Conservation (phyloP, 2,797 vertebrate genomes). For the Mormyrops attenuatus region DNA sequence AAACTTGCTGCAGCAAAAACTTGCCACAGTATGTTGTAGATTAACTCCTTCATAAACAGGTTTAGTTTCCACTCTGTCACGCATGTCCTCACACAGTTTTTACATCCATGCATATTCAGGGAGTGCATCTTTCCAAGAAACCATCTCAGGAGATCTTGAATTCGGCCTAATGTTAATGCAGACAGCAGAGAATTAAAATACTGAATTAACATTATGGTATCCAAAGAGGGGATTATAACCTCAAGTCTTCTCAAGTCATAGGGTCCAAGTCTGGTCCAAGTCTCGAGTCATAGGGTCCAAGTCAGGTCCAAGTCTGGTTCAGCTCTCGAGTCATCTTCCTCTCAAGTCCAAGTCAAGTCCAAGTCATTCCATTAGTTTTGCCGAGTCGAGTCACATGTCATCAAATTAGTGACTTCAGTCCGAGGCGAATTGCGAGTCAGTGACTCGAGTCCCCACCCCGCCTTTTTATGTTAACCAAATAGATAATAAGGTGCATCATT, state of each 20-base stretch:
- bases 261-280: neutral
- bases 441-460: neutral
- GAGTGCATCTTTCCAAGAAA: neutral
- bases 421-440: neutral
- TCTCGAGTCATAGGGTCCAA: no score
- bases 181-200: neutral
- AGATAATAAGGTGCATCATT: neutral
- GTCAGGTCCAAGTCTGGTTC: no score
- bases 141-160: neutral
- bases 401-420: neutral
- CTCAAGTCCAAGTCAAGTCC: no score
- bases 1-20: no score
- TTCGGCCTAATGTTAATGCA: neutral
- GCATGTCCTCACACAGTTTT: no score
- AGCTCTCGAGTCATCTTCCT: neutral
- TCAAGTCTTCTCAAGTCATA: neutral
- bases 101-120: neutral
- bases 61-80: no score
- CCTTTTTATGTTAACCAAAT: neutral
- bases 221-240: neutral
- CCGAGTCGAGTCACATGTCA: neutral
- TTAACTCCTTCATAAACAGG: no score
- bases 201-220: neutral
- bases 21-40: no score
- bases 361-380: neutral